Base-by-base conservation (phyloP, 2,113 vertebrate genomes). In the Regulus satrapa region DNA sequence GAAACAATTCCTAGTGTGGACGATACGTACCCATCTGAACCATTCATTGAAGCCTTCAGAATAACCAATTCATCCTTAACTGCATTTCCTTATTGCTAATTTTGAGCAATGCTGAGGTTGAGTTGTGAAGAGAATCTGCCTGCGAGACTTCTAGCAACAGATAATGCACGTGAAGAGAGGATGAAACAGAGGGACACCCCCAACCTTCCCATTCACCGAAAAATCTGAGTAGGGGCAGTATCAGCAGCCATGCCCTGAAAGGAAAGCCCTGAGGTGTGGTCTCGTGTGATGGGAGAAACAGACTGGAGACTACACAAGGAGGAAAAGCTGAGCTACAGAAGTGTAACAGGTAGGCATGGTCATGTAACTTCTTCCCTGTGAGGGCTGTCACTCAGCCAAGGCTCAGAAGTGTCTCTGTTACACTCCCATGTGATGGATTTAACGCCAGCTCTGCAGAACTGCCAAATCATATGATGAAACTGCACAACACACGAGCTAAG, bases 381-480 rank as follows among this genome's bases (percentile, higher is more conserved):
- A 81, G 93, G 43, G 90, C 78, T 92, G 51, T 77, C 67, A 31
- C 34, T 76, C 67, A 18, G 45, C 59, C 61, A 88, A 93, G 75
- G 40, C 46, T 91, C 68, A 80, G 64, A 74, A 86, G 31, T 32
- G 77, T 62, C 72, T 89, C 92, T 88, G 75, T 85, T 14, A 2
- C 14, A 2, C 58, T 92, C 58, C 55, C 34, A 24, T 52, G 75
- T 80, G 51, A 81, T 77, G 34, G 77, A 51, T 73, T 69, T 93
- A 96, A 85, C 63, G 86, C 43, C 36, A 63, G 43, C 79, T 63
- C 85, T 73, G 68, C 82, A 74, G 55, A 78, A 84, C 7, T 92
- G 92, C 85, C 85, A 94, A 92, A 88, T 88, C 68, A 63, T 74
- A 80, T 83, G 88, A 90, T 88, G 93, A 90, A 94, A 80, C 72